phyloP scores from a whole-genome alignment of 2,113 vertebrate genomes.

The Nesoenas mayeri region DNA sequence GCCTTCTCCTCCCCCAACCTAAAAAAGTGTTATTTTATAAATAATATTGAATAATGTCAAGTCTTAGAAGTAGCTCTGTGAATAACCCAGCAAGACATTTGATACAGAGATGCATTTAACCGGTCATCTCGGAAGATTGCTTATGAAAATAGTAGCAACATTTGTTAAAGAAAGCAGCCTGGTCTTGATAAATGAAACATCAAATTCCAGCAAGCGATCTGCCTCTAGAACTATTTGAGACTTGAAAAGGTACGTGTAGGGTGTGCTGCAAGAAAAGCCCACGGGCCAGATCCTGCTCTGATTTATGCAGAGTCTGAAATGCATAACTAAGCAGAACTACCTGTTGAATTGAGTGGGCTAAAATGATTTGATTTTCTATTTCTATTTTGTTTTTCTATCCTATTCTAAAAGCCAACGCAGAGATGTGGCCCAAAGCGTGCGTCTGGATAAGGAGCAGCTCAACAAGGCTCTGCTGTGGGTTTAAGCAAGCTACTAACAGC shows the following conservation, averaged over 20 bases:
- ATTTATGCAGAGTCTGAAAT: not conserved
- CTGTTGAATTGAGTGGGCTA: not conserved
- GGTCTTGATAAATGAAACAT: conserved; percentile 75
- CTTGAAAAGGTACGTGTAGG: conserved; percentile 62
- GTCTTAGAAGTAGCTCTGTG: conserved; percentile 76
- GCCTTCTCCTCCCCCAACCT: conserved; percentile 62
- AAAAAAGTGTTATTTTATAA: conserved; percentile 80
- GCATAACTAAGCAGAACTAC: not conserved
- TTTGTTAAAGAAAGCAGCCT: conserved; percentile 76
- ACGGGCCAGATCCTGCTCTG: not conserved
- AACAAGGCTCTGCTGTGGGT: not conserved
- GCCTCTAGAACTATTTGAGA: conserved; percentile 55
- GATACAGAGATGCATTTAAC: conserved; percentile 76
- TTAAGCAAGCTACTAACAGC: conserved; percentile 47
- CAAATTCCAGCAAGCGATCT: conserved; percentile 72
- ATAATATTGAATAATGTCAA: conserved; percentile 78
- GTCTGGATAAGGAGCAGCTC: not conserved
- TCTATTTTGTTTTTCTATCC: not conserved
- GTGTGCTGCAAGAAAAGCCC: not conserved
- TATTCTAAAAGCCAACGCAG: not conserved
- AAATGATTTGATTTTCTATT: not conserved
- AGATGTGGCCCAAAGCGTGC: not conserved
- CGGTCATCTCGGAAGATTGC: conserved; percentile 72
- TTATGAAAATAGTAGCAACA: conserved; percentile 79
- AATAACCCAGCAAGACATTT: conserved; percentile 78